Conservation (phyloP, 2,797 vertebrate species). For the Percopsis omiscomaycus region DNA sequence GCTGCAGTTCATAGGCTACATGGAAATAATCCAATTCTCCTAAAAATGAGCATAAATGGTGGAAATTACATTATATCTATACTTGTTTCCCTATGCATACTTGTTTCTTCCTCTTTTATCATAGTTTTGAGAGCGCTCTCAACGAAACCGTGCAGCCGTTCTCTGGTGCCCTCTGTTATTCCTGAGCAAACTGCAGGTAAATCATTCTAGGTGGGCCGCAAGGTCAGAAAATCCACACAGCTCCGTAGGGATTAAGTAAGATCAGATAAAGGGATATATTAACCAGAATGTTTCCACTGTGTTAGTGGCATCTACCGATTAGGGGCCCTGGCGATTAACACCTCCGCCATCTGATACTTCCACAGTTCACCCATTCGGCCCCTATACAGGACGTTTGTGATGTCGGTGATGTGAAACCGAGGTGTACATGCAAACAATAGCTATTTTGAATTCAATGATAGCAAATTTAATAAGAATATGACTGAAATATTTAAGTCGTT, state of each 20-base stretch:
- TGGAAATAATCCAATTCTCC: too few species aligned
- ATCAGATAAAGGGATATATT: conserved; percentile 10
- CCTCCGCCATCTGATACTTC: background rate
- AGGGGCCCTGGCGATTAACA: conserved; percentile 6
- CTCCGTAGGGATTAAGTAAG: conserved; percentile 7
- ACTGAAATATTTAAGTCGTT: background rate
- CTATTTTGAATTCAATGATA: too few species aligned
- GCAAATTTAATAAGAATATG: too few species aligned
- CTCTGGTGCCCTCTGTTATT: conserved; percentile 5
- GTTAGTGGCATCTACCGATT: conserved; percentile 9
- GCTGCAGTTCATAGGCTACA: too few species aligned
- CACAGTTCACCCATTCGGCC: background rate
- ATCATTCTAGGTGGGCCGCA: conserved; percentile 17
- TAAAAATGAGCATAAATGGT: too few species aligned
- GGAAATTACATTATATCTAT: too few species aligned
- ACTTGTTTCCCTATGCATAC: too few species aligned
- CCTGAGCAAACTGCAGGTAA: conserved; percentile 39
- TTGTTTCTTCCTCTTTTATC: background rate
- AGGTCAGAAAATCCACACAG: conserved; percentile 32
- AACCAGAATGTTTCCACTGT: conserved; percentile 7
- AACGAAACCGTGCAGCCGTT: background rate
- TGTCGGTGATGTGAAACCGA: background rate
- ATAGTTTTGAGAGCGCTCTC: background rate
- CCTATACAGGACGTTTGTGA: background rate
- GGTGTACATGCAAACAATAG: background rate